Percentiles rank a stretch among this genome's conserved stretches.
Conservation (phyloP, 2,113 vertebrate genomes). For the Eulacestoma nigropectus region DNA sequence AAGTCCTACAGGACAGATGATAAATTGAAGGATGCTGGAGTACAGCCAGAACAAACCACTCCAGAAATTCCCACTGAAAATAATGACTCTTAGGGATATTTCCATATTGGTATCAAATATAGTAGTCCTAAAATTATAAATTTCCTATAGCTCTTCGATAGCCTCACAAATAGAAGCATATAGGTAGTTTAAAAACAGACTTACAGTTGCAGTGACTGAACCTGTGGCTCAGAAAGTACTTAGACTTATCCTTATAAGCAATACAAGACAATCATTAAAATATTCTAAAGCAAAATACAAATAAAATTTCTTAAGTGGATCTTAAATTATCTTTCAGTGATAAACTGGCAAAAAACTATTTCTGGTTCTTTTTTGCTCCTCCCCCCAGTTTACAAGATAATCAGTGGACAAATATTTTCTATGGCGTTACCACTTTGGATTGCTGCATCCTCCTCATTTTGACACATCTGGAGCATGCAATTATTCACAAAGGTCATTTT, state of each 20-base stretch:
- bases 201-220: not conserved
- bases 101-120: not conserved
- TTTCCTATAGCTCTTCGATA: not conserved
- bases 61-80: not conserved
- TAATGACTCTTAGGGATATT: not conserved
- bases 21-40: not conserved
- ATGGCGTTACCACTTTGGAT: conserved; percentile 46
- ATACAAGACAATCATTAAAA: not conserved
- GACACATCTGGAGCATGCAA: conserved; percentile 74
- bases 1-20: not conserved
- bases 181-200: not conserved
- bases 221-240: not conserved
- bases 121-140: not conserved
- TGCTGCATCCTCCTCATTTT: conserved; percentile 59
- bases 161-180: not conserved
- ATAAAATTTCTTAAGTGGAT: not conserved
- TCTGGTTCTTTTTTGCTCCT: not conserved
- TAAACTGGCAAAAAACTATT: not conserved
- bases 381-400: not conserved
- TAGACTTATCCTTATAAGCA: not conserved
- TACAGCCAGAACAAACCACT: not conserved
- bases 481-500: conserved; percentile 78
- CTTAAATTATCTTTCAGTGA: not conserved
- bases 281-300: not conserved
- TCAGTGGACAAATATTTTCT: conserved; percentile 27